phyloP scores from a whole-genome alignment of 2,113 vertebrate genomes.

The Crotalus viridis region DNA sequence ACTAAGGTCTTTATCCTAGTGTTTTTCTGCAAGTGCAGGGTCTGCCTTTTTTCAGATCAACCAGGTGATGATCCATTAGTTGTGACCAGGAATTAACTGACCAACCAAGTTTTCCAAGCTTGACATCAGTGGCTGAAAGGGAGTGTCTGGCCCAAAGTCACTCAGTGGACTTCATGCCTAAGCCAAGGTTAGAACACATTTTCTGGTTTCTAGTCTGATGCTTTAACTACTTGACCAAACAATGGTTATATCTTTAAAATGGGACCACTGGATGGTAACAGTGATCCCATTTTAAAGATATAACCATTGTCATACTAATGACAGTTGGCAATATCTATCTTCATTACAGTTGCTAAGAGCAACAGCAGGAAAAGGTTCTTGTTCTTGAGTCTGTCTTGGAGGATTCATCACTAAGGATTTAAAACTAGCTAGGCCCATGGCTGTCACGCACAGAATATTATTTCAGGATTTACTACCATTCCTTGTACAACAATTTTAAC shows the following conservation, averaged over 20 bases:
- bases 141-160: background rate
- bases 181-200: background rate
- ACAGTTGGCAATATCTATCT: background rate
- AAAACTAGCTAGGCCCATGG: background rate
- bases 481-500: background rate
- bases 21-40: background rate
- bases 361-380: background rate
- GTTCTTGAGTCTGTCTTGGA: background rate
- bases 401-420: background rate
- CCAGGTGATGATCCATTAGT: background rate
- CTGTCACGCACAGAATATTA: background rate
- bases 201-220: background rate
- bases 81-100: background rate
- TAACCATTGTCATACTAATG: background rate
- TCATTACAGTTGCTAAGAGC: background rate
- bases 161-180: background rate
- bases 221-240: background rate
- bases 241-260: background rate
- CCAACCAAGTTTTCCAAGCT: background rate
- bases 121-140: background rate
- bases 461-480: background rate
- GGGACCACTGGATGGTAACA: no score
- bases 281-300: no score
- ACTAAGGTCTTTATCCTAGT: background rate
- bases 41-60: background rate